Conservation (phyloP, 2,888 invertebrate genomes). For the Psococerastis gibbosa region DNA sequence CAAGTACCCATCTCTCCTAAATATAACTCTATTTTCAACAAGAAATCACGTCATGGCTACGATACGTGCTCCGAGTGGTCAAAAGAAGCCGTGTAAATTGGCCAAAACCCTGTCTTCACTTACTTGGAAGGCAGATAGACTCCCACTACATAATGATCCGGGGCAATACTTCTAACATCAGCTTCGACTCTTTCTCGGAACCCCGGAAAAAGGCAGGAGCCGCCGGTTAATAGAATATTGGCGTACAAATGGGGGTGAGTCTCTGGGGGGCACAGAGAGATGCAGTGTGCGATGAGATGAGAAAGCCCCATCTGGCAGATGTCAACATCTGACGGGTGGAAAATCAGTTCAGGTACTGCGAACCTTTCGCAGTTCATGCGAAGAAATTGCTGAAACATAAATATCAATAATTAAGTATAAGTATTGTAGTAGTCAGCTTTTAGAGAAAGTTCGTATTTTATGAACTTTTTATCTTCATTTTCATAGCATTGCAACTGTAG, state of each 20-base stretch:
- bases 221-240: constrained; percentile 74
- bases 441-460: background rate
- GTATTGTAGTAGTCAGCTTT: too few species aligned
- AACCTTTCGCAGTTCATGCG: constrained; percentile 86
- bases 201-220: constrained; percentile 60
- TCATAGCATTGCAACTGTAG: background rate
- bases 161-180: constrained; percentile 61
- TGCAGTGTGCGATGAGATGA: constrained; percentile 64
- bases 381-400: constrained; percentile 59
- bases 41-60: too few species aligned
- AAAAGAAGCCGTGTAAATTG: too few species aligned
- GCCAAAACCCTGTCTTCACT: constrained; percentile 20
- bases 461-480: background rate
- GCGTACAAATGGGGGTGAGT: constrained; percentile 56
- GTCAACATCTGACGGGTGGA: constrained; percentile 87
- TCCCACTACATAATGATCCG: constrained; percentile 57
- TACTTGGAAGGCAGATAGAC: constrained; percentile 49
- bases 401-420: too few species aligned
- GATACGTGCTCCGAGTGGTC: background rate
- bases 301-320: constrained; percentile 81
- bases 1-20: too few species aligned
- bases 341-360: constrained; percentile 82
- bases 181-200: constrained; percentile 57
- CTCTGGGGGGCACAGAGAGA: constrained; percentile 54
- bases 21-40: too few species aligned